Evolutionary conservation across 2,113 vertebrate species (phyloP).

Genomic region (Pandion haliaetus): DNA sequence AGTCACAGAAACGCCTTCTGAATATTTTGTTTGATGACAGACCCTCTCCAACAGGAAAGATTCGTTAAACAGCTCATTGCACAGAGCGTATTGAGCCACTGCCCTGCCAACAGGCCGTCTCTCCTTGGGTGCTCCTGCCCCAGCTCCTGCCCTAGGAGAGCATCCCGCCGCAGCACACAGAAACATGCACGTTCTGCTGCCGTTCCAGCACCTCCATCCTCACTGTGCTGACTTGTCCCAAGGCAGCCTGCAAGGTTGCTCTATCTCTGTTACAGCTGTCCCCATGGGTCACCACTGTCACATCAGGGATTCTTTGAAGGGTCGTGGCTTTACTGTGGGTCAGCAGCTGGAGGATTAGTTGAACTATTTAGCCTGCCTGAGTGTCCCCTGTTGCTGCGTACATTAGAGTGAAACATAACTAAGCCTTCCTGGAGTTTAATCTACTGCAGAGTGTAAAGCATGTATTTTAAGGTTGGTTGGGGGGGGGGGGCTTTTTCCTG

Average conservation of each 20-base stretch:
- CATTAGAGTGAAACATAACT: neutral
- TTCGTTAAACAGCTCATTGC: neutral
- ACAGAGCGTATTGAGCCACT: rapidly evolving
- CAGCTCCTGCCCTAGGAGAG: neutral
- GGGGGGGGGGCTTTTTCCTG: too few species aligned
- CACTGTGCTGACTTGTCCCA: neutral
- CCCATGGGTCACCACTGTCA: neutral
- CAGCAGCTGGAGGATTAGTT: neutral
- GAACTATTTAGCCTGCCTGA: neutral
- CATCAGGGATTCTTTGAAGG: neutral
- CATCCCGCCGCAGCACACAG: rapidly evolving
- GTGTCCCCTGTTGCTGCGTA: neutral
- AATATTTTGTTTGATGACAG: neutral
- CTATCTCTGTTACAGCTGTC: neutral
- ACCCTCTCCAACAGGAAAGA: neutral
- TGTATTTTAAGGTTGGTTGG: neutral
- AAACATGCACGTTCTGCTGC: neutral
- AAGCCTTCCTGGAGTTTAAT: neutral
- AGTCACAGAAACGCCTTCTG: neutral
- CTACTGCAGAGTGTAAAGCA: neutral
- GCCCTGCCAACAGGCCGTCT: rapidly evolving
- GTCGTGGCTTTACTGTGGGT: neutral
- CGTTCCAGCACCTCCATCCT: neutral
- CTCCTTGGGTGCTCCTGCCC: neutral
- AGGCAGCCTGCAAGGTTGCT: neutral